Conservation (phyloP, 1,140 invertebrate genomes). For the Conopomorpha cramerella region DNA sequence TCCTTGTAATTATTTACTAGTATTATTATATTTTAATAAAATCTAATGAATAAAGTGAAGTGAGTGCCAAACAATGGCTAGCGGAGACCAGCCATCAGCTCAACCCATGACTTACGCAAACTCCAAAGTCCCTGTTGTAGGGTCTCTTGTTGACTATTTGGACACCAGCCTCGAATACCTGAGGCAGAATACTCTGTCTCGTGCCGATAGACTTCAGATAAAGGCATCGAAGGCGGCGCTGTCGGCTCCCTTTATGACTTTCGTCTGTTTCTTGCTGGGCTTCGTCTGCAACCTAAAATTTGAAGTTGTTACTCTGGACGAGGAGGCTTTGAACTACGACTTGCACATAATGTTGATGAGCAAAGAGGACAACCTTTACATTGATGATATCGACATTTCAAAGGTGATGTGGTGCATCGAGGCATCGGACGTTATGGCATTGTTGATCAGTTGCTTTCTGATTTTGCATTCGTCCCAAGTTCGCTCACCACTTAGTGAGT, state of each 20-base stretch:
- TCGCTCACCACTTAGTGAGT: slow-evolving; percentile 34
- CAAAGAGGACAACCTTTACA: slow-evolving; percentile 33
- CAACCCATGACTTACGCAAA: slow-evolving; percentile 29
- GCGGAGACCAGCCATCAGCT: slow-evolving; percentile 9
- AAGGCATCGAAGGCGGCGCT: slow-evolving; percentile 16
- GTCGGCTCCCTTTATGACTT: slow-evolving; percentile 25
- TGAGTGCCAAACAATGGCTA: too few relatives aligned
- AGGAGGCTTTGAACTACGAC: slow-evolving; percentile 26
- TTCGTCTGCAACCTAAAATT: slow-evolving; percentile 36
- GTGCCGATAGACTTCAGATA: slow-evolving; percentile 19
- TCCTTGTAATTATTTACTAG: too few relatives aligned
- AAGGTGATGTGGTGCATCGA: slow-evolving; percentile 39
- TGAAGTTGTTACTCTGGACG: slow-evolving; percentile 31
- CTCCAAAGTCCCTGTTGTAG: slow-evolving; percentile 25
- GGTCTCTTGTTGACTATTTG: slow-evolving; percentile 35
- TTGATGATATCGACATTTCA: slow-evolving; percentile 38
- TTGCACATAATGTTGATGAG: slow-evolving; percentile 41
- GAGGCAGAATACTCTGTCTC: slow-evolving; percentile 15
- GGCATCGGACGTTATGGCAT: slow-evolving; percentile 28
- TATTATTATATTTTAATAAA: too few relatives aligned
- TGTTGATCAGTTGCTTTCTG: slow-evolving; percentile 29
- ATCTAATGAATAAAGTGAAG: too few relatives aligned
- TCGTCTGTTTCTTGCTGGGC: slow-evolving; percentile 25
- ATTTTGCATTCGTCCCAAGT: slow-evolving; percentile 34
- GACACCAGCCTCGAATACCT: slow-evolving; percentile 28